phyloP scores from a whole-genome alignment of 2,113 vertebrate genomes.

The Siniperca knerii region DNA sequence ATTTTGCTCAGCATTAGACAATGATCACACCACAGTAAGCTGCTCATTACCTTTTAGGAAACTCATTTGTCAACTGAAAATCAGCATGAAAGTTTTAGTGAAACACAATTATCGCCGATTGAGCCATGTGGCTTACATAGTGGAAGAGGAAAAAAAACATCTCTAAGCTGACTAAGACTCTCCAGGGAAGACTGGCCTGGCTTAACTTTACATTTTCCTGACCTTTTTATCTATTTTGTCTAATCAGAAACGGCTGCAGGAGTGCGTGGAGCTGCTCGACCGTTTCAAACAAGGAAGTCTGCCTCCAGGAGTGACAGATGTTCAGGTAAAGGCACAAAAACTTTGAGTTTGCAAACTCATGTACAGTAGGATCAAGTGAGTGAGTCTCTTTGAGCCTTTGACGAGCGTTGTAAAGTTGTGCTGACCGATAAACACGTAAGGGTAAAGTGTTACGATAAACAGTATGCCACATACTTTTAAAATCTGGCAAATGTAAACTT shows the following conservation, averaged over 20 bases:
- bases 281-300: conserved; percentile 88
- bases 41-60: conserved; percentile 74
- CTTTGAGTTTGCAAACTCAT: no score
- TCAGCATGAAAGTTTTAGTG: conserved; percentile 54
- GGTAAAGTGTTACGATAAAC: no score
- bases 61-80: conserved; percentile 71
- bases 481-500: no score
- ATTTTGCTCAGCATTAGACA: conserved; percentile 65
- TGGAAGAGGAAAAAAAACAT: background rate
- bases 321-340: conserved; percentile 84
- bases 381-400: background rate
- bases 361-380: background rate
- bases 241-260: conserved; percentile 87
- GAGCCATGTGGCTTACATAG: conserved; percentile 5
- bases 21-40: conserved; percentile 59
- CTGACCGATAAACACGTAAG: no score
- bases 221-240: conserved; percentile 14
- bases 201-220: conserved; percentile 1
- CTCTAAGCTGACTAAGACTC: background rate
- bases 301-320: conserved; percentile 87
- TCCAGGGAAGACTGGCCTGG: background rate
- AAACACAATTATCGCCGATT: conserved; percentile 37
- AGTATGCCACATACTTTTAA: no score
- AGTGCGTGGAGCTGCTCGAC: conserved; percentile 89
- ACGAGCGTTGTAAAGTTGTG: background rate